Evolutionary conservation across 2,113 vertebrate genomes (phyloP).

Genomic region (Macaca fascicularis): DNA sequence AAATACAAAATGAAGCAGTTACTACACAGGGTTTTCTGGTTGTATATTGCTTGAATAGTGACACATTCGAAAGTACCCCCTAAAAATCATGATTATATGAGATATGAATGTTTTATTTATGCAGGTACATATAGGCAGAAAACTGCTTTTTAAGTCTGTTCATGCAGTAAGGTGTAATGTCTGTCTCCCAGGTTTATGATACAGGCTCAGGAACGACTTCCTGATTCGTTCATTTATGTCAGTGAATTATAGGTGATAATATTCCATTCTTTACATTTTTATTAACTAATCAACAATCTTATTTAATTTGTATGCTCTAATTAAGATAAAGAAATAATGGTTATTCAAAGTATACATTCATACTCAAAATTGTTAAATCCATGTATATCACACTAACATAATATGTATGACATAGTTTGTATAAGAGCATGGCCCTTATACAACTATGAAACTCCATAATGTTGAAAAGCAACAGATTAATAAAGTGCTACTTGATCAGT

Average conservation of each 20-base stretch:
- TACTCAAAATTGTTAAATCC: neutral
- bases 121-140: neutral
- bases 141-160: neutral
- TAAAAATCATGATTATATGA: neutral
- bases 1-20: neutral
- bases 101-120: neutral
- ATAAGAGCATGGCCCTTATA: neutral
- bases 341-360: neutral
- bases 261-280: neutral
- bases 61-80: neutral
- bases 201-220: neutral
- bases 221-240: neutral
- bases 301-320: neutral
- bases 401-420: neutral
- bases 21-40: neutral
- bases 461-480: neutral
- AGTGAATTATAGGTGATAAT: neutral
- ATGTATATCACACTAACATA: no score
- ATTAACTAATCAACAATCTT: neutral
- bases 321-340: neutral
- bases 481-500: neutral
- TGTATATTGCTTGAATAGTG: neutral
- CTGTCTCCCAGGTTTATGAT: neutral
- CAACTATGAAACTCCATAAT: neutral
- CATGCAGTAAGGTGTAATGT: neutral